Evolutionary conservation across 2,888 invertebrate genomes (phyloP), one percentile per base, ranked within the genome.

Genomic region (Philhelius pedissequus): DNA sequence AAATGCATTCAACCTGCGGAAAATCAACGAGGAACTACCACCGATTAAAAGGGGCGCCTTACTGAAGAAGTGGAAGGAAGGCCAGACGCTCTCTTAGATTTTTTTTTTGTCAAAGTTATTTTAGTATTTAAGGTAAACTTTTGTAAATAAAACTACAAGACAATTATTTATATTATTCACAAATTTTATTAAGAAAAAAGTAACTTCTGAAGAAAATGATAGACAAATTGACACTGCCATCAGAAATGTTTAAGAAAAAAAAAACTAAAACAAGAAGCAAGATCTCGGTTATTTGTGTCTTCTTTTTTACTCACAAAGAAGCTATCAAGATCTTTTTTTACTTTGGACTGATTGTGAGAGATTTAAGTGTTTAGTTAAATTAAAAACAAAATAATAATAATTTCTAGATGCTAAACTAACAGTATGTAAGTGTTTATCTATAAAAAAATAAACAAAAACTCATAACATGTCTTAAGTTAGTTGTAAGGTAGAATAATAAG

Each of bases 1-100:
- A 15, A 84, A 89, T 56, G 88, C 87, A 22, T 89, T 89, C 38
- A 89, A 89, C 56, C 83, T 89, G 13, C 87, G 87, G 15, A 88
- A 87, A 87, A 88, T 89, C 30, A 88, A 88, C 76, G 88, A 88
- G 13, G 88, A 88, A 74, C 64, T 89, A 48, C 88, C 88, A 20
- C 76, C 87, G 5, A 86, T 88, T 9, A 87, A 87, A 62, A 86
- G 88, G 1, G 88, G 87, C 4, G 88, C 87, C 60, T 75, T 89
- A 18, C 74, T 88, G 2, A 87, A 86, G 56, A 88, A 88, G 77
- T 89, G 88, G 88, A 87, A 88, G 70, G 87, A 87, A 73, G 86
- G 86, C 7, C 88, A 88, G 70, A 69, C 80, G 11, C 75, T 87
- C 58, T 87, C 87, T n/a, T 88, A 88, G 83, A 62, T 32, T 43